Base-by-base conservation (phyloP, 2,888 invertebrate species). In the Idaea dimidiata region DNA sequence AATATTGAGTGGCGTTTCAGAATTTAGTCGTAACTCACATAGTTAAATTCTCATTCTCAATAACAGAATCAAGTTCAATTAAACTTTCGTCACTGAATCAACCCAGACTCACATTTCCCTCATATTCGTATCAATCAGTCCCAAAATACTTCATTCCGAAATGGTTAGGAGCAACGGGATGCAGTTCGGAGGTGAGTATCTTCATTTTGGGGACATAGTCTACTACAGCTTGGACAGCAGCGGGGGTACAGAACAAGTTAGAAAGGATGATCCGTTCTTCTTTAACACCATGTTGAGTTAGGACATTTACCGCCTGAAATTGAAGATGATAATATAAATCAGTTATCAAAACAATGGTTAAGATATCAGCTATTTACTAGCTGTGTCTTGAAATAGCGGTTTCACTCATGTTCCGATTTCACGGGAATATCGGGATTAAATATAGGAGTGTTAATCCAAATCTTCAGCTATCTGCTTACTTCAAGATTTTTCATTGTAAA, bases 91-190 rank as follows among this genome's bases (percentile, higher is more conserved):
- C 43, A 43, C n/a, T n/a, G n/a, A n/a, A 43, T 14, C 43, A 43
- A 43, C 10, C 43, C 43, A 43, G 14, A 43, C 14, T 43, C 10
- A 43, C 43, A 43, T 43, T 43, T 43, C 43, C 7, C 7, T 14
- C 43, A 10, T 43, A 7, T 43, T 81, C 80, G 61, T 80, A 84
- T 91, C 88, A 99, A 93, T 99, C 99, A 63, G 99, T 99, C 72
- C 99, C 99, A 92, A 99, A 99, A 91, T 99, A 99, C 87, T 98
- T 99, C 89, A 97, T 97, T 60, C 99, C 99, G 89, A 99, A 99
- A 88, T 99, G 99, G 91, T 98, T 98, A 8, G 99, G 99, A 8
- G 99, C 98, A 2, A 98, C 96, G 0, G 96, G 96, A 86, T 99
- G 97, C 31, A 99, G 94, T 87, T 99, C 99, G 0, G 99, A 98